phyloP scores from a whole-genome alignment of 2,888 invertebrate genomes.

The Cheilosia vernalis region DNA sequence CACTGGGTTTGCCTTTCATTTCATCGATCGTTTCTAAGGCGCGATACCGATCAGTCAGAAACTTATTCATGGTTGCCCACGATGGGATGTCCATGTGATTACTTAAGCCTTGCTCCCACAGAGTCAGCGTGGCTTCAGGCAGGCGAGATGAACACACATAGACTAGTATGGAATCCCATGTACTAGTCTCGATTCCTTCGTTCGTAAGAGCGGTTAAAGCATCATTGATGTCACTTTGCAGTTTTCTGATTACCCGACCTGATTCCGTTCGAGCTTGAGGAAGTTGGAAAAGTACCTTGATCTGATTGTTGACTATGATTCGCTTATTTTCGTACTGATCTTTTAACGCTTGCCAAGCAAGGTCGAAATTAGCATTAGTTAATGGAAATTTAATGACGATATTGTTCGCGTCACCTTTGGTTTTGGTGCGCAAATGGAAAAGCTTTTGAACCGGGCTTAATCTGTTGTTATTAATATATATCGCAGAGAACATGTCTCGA shows the following conservation, averaged over 20 bases:
- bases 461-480: too few relatives aligned
- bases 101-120: not conserved
- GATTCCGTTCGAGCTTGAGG: not conserved
- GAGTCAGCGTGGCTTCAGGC: not conserved
- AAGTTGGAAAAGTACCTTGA: not conserved
- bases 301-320: not conserved
- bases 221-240: not conserved
- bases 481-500: too few relatives aligned
- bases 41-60: not conserved
- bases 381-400: not conserved
- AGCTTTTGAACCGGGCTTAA: too few relatives aligned
- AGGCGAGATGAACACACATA: constrained; percentile 1
- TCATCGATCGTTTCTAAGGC: not conserved
- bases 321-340: not conserved
- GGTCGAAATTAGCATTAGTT: not conserved
- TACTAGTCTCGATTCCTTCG: not conserved
- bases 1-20: not conserved
- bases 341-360: not conserved
- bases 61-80: not conserved
- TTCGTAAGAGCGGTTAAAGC: not conserved
- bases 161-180: not conserved
- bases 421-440: not conserved
- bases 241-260: not conserved
- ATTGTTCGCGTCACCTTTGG: not conserved
- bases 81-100: not conserved